Evolutionary conservation across 2,888 invertebrate species (phyloP), one percentile per base, ranked within the genome.

Genomic region (Hipparchia semele): DNA sequence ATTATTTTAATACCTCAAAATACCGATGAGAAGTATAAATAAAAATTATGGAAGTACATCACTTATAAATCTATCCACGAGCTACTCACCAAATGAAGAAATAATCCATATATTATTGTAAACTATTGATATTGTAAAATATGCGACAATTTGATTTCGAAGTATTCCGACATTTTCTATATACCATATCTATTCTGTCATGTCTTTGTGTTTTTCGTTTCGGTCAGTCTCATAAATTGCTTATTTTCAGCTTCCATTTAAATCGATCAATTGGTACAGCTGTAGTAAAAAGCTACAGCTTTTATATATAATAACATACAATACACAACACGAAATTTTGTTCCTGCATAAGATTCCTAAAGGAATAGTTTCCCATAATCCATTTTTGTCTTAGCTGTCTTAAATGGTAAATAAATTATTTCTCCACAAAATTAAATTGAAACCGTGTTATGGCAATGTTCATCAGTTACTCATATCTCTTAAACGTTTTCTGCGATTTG

Each of bases 141-240:
- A 65, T 65, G 65, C 12, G 65, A 53, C 46, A 51, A 33, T 12
- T 53, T 65, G 53, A 65, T 51, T 65, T 53, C 33, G 2, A 65
- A 53, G 33, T 53, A 4, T 39, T 39, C 39, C 39, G 39, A 33
- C 65, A 51, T 33, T 65, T 12, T 6, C 12, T 53, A 70, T 13
- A 58, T 64, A 70, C 53, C 39, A 68, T 71, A 56, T 68, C 73
- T 74, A 79, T 77, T 81, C 80, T 83, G 82, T 82, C 83, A 83
- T 82, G 83, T 80, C 76, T 62, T 65, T 72, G 68, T 68, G 71
- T 75, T 77, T 77, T 75, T 75, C 68, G 76, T 76, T 73, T 75
- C 69, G 65, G 67, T 83, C 82, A 83, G 82, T 83, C 83, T 83
- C 80, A 79, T 77, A 71, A 73, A 70, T 76, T 73, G 51, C 73